These are phyloP conservation scores for Urocyon cinereoargenteus DNA, from an alignment of 2,797 vertebrate species.

Conservation along the genomic window DNA sequence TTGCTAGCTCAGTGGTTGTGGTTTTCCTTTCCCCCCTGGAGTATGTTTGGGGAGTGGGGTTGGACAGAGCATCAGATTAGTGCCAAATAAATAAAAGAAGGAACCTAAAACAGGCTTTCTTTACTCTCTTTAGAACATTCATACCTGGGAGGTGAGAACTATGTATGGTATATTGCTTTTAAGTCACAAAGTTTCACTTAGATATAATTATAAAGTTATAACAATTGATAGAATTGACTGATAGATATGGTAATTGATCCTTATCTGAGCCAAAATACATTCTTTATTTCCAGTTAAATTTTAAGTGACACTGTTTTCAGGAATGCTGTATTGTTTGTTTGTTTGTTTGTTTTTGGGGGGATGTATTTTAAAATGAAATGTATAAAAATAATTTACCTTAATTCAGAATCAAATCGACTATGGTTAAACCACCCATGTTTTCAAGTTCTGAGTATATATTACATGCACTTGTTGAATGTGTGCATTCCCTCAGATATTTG, in stretches of 20 bases:
- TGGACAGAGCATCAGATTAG: background rate
- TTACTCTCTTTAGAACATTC: background rate
- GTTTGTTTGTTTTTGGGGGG: background rate
- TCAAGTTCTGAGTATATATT: constrained; percentile 9
- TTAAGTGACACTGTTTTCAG: constrained; percentile 30
- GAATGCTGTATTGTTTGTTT: background rate
- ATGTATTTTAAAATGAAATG: constrained; percentile 52
- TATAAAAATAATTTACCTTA: constrained; percentile 55
- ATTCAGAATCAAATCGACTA: background rate
- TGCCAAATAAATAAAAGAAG: background rate
- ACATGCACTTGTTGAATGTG: constrained; percentile 23
- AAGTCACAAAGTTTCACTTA: constrained; percentile 46
- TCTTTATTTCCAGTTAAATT: constrained; percentile 53
- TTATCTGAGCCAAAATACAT: constrained; percentile 22
- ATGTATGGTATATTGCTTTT: background rate
- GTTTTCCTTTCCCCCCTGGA: background rate
- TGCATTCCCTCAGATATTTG: constrained; percentile 16
- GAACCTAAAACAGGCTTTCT: background rate
- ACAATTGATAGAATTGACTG: background rate
- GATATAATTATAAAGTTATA: constrained; percentile 22
- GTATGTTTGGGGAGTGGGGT: background rate
- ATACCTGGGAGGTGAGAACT: background rate
- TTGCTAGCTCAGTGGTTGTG: background rate
- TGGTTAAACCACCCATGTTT: constrained; percentile 21
- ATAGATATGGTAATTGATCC: background rate